Percentiles rank a stretch among this genome's conserved stretches.
These are phyloP conservation scores for Hermetia illucens DNA, from an alignment of 1,140 invertebrate species.

Conservation along the genomic window DNA sequence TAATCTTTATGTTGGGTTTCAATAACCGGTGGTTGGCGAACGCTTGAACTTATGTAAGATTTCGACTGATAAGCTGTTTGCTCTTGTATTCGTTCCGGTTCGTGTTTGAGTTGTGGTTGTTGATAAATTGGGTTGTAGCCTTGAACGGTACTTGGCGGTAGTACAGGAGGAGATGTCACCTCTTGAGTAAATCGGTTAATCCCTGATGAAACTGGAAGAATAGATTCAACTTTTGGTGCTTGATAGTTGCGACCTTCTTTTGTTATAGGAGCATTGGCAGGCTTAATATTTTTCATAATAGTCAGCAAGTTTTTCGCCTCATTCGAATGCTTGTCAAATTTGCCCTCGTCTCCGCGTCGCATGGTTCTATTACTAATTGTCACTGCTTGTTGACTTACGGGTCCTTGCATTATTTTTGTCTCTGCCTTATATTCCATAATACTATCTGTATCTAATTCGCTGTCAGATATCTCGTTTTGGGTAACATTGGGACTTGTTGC, in stretches of 20 bases:
- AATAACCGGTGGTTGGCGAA: too few relatives aligned
- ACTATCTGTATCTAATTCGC: slow-evolving; percentile 22
- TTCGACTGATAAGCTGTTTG: too few relatives aligned
- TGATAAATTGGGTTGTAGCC: too few relatives aligned
- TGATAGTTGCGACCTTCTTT: slow-evolving; percentile 24
- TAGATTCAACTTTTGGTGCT: slow-evolving; percentile 22
- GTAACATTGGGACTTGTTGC: slow-evolving; percentile 15
- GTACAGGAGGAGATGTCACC: too few relatives aligned
- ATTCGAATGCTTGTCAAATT: slow-evolving; percentile 22
- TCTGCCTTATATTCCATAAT: slow-evolving; percentile 40
- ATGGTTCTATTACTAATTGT: slow-evolving; percentile 15
- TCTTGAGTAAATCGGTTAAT: too few relatives aligned
- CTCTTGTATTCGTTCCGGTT: too few relatives aligned
- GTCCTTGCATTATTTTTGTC: slow-evolving; percentile 47
- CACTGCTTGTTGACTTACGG: slow-evolving; percentile 42
- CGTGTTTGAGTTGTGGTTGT: too few relatives aligned
- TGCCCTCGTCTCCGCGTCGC: slow-evolving; percentile 24
- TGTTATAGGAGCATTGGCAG: slow-evolving; percentile 20
- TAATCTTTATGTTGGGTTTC: too few relatives aligned
- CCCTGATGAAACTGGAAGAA: too few relatives aligned
- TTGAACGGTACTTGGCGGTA: too few relatives aligned
- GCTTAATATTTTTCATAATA: slow-evolving; percentile 20
- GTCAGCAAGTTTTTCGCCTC: slow-evolving; percentile 20
- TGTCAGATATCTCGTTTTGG: slow-evolving; percentile 22
- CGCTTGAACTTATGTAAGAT: too few relatives aligned